Base-by-base conservation (phyloP, 1,140 invertebrate genomes). In the Pissodes strobi region DNA sequence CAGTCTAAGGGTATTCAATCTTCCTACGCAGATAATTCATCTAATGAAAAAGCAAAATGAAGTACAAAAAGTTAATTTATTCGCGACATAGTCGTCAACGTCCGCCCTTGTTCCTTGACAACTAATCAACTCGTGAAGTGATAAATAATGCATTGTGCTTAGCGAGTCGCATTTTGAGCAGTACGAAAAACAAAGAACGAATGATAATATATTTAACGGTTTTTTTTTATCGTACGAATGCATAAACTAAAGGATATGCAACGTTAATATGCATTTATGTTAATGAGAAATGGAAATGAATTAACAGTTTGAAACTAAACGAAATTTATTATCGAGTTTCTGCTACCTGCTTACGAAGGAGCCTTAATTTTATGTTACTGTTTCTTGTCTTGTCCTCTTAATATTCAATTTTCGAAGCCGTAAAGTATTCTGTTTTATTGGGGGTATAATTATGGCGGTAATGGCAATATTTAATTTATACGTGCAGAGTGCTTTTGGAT, bases 201-300 rank as follows among this genome's bases (percentile, higher is more conserved):
- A 51, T 51, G 48, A 51, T 51, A 51, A 51, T 51, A 15, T 51
- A 51, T 48, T 51, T 51, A 51, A 51, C 48, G 48, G 48, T n/a
- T 23, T 23, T n/a, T 23, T 23, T 51, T 51, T 51, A 30, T 51
- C 48, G 22, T 30, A 51, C 48, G 13, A 30, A 51, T 30, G 48
- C 23, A 51, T 51, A 51, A 51, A 51, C 48, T 25, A 25, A 41
- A 51, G 48, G 48, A 51, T 51, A 51, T 51, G 48, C 23, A 30
- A 17, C 22, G 23, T 51, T 51, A 27, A 51, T 51, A 51, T 51
- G 48, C 48, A 30, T 27, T 51, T 51, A 48, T 48, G 45, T 15
- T 22, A 48, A 48, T 48, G 18, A n/a, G 10, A 23, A 48, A 48
- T 48, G 18, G 18, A 48, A 48, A 48, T 48, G 18, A 23, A 48